Base-by-base conservation (phyloP, 2,113 vertebrate species). In the Baryphthengus martii region DNA sequence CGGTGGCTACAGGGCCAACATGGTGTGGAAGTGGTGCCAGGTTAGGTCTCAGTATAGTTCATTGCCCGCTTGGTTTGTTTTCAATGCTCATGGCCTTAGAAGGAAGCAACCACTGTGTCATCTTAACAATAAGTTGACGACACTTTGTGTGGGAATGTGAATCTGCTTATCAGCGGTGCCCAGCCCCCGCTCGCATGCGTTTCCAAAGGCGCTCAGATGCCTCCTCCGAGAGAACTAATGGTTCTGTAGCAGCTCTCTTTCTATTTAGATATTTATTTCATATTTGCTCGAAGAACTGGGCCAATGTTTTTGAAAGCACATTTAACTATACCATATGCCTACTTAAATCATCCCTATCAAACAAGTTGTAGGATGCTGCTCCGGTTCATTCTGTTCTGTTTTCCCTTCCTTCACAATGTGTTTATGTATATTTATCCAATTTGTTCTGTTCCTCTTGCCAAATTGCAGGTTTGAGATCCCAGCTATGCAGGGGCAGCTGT, bases 241-340 rank as follows among this genome's bases (percentile, higher is more conserved):
- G 70, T 68, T 47, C 72, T 6, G 31, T 89, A 97, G 95, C 50
- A 71, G 92, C 95, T 94, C 33, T 35, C 56, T 26, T 96, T 79
- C 94, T 88, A 97, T 89, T 97, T 93, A 88, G 97, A 91, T 97
- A 97, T 93, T 97, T 97, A 95, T 94, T 95, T 97, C 49, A 42
- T 96, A 96, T 97, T 97, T 98, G 96, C 97, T 90, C 92, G 84
- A 97, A 97, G 92, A 97, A 96, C 96, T 44, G 79, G 97, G 97
- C 97, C 98, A 98, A 98, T 98, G 97, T 98, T 98, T 98, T 92
- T 95, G 96, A 97, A 98, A 98, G 97, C 97, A 95, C 92, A 95
- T 98, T 97, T 97, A 97, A 98, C 97, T 98, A 97, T 97, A 97
- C 97, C 98, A 98, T 98, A 98, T 98, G 98, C 98, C 98, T 98